Evolutionary conservation across 2,113 vertebrate genomes (phyloP), one percentile per base, ranked within the genome.

Genomic region (Sebastes fasciatus): DNA sequence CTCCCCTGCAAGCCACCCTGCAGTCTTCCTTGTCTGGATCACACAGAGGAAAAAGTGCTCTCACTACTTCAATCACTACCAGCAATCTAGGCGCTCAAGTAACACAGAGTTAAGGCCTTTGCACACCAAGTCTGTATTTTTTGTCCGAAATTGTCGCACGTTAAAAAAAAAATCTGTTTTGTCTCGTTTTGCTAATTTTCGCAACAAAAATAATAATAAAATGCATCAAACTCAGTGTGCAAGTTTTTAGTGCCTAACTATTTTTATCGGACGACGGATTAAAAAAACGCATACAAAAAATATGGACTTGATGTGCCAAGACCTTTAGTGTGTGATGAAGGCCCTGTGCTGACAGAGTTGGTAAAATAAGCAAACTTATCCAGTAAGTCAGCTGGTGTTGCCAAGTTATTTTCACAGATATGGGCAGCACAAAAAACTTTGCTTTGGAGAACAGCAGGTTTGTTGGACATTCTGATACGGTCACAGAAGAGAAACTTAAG

Each of bases 1-100:
- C 94, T 99, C 98, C 0, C 97, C 98, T 0, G 98, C 98, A 85
- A 99, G 92, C 98, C 98, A 99, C 8, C 97, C 96, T 0, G 97
- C 98, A 0, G 98, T 99, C 91, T 97, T 99, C 68, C 98, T 96
- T 4, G 98, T 99, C 98, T 99, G 91, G 75, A 77, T 51, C 3
- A 55, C 26, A 74, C 3, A 83, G 8, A 72, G 7, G 19, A 70
- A 49, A 48, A 49, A 48, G 19, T 8, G 13, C 1, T 51, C 23
- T 19, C n/a, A 68, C 1, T 40, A 69, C 11, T 73, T 57, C 0
- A 34, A 34, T 34, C 34, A 34, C 34, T 34, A 19, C 7, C 65
- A 54, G 34, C 42, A 11, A 40, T 58, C 19, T 4, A 21, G 7
- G 19, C 54, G 11, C 14, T 34, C 4, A 11, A 11, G 16, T 17